phyloP scores from a whole-genome alignment of 2,797 vertebrate species.

The Mormyrus proboscirostris region DNA sequence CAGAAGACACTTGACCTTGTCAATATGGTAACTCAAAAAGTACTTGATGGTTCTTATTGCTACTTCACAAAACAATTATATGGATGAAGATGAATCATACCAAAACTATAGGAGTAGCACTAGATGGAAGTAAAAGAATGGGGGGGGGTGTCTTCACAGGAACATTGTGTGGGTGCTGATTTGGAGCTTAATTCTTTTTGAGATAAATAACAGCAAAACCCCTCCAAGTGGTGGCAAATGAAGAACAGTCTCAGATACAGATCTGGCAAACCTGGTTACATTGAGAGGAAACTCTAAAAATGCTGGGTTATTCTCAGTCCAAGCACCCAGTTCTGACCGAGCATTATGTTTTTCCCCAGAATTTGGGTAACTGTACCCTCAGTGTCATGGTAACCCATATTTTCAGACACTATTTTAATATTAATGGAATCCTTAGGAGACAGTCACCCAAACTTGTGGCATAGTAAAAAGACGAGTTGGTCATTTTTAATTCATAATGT shows the following conservation, averaged over 20 bases:
- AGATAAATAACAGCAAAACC: neutral
- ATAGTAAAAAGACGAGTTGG: neutral
- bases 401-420: neutral
- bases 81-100: neutral
- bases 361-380: neutral
- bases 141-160: neutral
- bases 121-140: neutral
- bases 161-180: neutral
- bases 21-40: neutral
- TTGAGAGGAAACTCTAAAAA: neutral
- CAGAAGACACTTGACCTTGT: neutral
- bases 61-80: neutral
- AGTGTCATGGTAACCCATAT: neutral
- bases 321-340: neutral
- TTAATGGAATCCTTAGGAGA: neutral
- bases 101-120: neutral
- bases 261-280: neutral
- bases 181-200: neutral
- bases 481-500: neutral
- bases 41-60: neutral
- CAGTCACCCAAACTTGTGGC: neutral
- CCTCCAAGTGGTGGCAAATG: neutral
- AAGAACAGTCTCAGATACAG: neutral
- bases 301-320: neutral
- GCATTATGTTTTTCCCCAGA: neutral